Percentiles rank a stretch among this genome's conserved stretches.
Evolutionary conservation across 1,140 invertebrate species (phyloP).

Genomic region (Drosophila kurseongensis): DNA sequence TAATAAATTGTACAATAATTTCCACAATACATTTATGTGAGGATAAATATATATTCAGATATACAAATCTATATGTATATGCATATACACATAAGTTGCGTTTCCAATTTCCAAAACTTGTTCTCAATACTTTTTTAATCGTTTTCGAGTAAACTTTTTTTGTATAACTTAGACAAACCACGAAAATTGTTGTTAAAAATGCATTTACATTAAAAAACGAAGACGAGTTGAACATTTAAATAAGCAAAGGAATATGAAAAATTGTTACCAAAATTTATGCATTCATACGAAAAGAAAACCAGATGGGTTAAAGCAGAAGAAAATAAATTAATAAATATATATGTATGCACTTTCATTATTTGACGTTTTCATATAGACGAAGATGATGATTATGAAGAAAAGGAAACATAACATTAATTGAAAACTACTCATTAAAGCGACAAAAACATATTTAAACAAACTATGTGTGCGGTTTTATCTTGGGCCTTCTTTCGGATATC

Average conservation of each 20-base stretch:
- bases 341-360: constrained; percentile 82
- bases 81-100: constrained; percentile 36
- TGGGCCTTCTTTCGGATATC: constrained; percentile 18
- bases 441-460: constrained; percentile 72
- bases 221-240: constrained; percentile 43
- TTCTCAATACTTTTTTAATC: constrained; percentile 19
- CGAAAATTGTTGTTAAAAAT: constrained; percentile 77
- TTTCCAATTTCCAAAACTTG: constrained; percentile 37
- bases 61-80: constrained; percentile 42
- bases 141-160: constrained; percentile 37
- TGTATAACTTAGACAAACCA: constrained; percentile 41
- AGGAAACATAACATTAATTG: constrained; percentile 61
- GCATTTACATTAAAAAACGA: constrained; percentile 66
- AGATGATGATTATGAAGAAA: constrained; percentile 28
- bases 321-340: constrained; percentile 51
- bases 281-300: constrained; percentile 51
- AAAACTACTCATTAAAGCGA: constrained; percentile 80
- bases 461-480: constrained; percentile 27
- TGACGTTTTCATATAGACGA: constrained; percentile 61
- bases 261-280: constrained; percentile 70
- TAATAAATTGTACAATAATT: constrained; percentile 73
- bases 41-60: constrained; percentile 36
- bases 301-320: constrained; percentile 30
- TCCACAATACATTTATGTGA: constrained; percentile 37
- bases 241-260: constrained; percentile 43